Conservation (phyloP, 92 coral and sea anemone species). For the Epizoanthus rinbou region DNA sequence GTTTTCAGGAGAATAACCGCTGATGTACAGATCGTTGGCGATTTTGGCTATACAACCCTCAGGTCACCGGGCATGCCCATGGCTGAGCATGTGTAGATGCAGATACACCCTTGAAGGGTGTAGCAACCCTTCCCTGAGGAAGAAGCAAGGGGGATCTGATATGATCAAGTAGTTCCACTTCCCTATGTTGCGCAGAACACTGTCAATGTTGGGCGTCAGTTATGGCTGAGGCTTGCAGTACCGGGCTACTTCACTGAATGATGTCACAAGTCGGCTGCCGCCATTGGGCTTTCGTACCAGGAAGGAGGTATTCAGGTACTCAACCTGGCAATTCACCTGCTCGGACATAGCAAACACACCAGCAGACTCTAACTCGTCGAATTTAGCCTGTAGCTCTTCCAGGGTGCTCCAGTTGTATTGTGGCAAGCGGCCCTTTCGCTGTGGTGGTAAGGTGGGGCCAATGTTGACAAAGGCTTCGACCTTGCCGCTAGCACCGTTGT, state of each 20-base stretch:
- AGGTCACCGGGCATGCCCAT: constrained; percentile 61
- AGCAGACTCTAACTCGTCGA: constrained; percentile 43
- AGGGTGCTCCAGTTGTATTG: constrained; percentile 48
- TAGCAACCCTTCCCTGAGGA: constrained; percentile 37
- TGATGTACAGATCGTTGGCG: constrained; percentile 19
- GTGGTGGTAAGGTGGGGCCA: constrained; percentile 54
- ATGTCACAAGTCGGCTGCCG: constrained; percentile 38
- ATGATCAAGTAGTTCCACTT: constrained; percentile 32
- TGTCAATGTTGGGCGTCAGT: constrained; percentile 46
- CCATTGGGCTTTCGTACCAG: constrained; percentile 52
- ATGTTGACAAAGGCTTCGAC: constrained; percentile 52
- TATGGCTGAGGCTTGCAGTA: constrained; percentile 32
- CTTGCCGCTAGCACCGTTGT: constrained; percentile 58
- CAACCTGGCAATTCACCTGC: constrained; percentile 49
- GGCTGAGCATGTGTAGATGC: constrained; percentile 45
- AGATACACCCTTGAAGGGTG: constrained; percentile 30
- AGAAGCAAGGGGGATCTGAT: constrained; percentile 55
- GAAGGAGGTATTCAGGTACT: constrained; percentile 42
- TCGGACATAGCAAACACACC: constrained; percentile 53
- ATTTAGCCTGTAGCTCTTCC: constrained; percentile 41
- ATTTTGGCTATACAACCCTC: constrained; percentile 37
- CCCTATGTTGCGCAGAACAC: constrained; percentile 30
- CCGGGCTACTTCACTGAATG: constrained; percentile 50
- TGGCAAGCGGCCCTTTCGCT: constrained; percentile 49
- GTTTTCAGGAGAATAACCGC: constrained; percentile 24